Evolutionary conservation across 2,888 invertebrate genomes (phyloP), one percentile per base, ranked within the genome.

Genomic region (Oligia fasciuncula): DNA sequence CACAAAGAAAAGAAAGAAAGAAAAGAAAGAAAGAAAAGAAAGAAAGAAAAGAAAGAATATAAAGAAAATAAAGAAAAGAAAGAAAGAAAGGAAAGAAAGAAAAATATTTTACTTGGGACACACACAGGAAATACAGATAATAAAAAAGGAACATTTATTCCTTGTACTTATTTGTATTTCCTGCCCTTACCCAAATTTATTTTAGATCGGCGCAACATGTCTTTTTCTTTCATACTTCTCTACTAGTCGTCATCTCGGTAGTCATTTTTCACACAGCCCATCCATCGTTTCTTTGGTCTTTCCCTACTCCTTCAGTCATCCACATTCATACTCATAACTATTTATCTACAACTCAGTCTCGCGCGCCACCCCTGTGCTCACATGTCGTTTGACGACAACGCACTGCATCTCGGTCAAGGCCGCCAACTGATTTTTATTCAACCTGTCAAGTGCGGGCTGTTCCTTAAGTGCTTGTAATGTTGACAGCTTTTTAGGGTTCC

Each of bases 341-440:
- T 29, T 63, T 35, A 63, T 17, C 35, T 0, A 11, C 40, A 65
- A 23, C 0, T 65, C 23, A 35, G 9, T 43, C 2, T 4, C 0
- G 8, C 40, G 77, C 60, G 86, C 17, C 80, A 87, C 77, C 90
- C 89, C 88, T 89, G 62, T 11, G 79, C 79, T 86, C 90, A 88
- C 83, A 81, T 85, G 85, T 90, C 88, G 79, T 74, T 65, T 23
- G 88, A 92, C 88, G 93, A 94, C 94, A 94, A 94, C 93, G 93
- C 88, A 93, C 94, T 90, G 89, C 91, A 95, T 92, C 91, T 88
- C 89, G 95, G 96, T 95, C 96, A 96, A 92, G 96, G 96, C 88
- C 93, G 89, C 72, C 96, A 91, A 96, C 95, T 95, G 95, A 94
- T 95, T 95, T 95, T 95, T 95, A 92, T 93, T 80, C 77, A 84